Evolutionary conservation across 2,797 vertebrate species (phyloP), one percentile per base, ranked within the genome.

Genomic region (Helicolenus hilgendorfi): DNA sequence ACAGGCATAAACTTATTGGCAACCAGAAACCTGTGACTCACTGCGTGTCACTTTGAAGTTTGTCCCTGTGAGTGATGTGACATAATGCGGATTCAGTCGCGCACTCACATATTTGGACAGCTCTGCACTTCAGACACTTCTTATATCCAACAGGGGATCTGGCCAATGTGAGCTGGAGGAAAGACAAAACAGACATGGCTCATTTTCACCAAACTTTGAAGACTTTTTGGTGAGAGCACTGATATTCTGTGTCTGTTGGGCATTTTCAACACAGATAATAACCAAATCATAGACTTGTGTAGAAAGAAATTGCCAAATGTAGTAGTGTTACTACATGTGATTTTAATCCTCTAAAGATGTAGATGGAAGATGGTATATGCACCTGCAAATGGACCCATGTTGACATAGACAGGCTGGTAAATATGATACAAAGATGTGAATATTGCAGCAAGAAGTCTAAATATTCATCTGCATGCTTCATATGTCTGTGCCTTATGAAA

Each of bases 401-500:
- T 18, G 7, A 20, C 62, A 33, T 5, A 45, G 27, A 59, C 63
- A 38, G n/a, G 24, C 27, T 58, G 56, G 58, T 31, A 63, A 75
- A 70, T 65, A 79, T 63, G 35, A 67, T 15, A 14, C 11, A 53
- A 41, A 29, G 22, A 79, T 27, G 38, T 18, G n/a, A 35, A 22
- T 67, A 33, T 79, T 27, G 36, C 65, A 79, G 71, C 67, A n/a
- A 65, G 27, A 70, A 15, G 27, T 78, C 55, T 73, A 24, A 49
- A 60, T 77, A 26, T 89, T 83, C 67, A 82, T 88, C 77, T 87
- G 58, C 53, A 72, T 85, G 60, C 58, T 63, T 72, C 49, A 64
- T 65, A 75, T 64, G 56, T 80, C 65, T 74, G 67, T 4, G 11
- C 11, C 72, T 84, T 20, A 85, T 92, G 56, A 91, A 89, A 85